These are phyloP conservation scores for Rostratula benghalensis DNA, from an alignment of 2,113 vertebrate species.

Conservation along the genomic window DNA sequence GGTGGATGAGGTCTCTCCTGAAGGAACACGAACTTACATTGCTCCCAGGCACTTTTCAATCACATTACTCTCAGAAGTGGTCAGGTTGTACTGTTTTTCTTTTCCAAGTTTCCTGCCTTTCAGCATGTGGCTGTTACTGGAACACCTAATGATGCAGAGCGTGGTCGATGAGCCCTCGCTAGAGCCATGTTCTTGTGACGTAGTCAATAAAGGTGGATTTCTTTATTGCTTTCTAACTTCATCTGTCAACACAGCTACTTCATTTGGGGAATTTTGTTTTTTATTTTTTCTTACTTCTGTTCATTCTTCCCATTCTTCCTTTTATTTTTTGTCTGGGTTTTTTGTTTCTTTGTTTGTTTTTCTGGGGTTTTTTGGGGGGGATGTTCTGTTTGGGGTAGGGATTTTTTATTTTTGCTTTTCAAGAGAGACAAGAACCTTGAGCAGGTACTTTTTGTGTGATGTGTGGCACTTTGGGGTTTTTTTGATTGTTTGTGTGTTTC, in stretches of 20 bases:
- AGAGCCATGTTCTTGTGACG: neutral
- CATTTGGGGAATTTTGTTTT: neutral
- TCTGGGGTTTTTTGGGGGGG: neutral
- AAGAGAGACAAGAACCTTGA: neutral
- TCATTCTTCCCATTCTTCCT: neutral
- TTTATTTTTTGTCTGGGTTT: neutral
- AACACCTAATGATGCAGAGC: neutral
- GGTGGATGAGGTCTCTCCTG: neutral
- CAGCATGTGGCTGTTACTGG: neutral
- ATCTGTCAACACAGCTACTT: neutral
- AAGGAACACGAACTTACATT: neutral
- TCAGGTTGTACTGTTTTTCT: neutral
- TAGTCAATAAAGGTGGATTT: neutral
- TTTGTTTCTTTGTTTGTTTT: neutral
- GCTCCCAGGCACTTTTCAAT: neutral
- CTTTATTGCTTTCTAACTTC: neutral
- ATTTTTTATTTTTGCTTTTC: neutral
- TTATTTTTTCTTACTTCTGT: neutral
- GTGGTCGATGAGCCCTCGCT: neutral
- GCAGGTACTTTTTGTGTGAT: neutral
- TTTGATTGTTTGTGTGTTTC: neutral
- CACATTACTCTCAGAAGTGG: neutral
- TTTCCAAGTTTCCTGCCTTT: neutral
- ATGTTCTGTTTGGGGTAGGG: too few relatives aligned
- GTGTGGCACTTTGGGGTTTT: rapidly evolving